These are phyloP conservation scores for Drosophila ustulata DNA, from an alignment of 2,888 invertebrate species.

Conservation along the genomic window DNA sequence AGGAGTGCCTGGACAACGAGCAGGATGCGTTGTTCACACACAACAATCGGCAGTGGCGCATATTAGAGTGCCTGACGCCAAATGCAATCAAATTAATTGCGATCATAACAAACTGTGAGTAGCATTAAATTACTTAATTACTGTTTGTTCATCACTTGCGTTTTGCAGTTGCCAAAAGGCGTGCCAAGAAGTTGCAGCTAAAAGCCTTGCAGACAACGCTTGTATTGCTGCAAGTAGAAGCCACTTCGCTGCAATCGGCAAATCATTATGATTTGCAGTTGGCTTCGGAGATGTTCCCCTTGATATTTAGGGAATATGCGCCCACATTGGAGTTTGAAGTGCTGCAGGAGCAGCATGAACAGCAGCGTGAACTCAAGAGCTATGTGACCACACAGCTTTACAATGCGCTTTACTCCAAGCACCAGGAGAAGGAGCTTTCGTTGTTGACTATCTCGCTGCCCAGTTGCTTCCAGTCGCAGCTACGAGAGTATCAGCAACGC, in stretches of 20 bases:
- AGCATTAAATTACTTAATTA: not conserved
- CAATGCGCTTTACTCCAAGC: constrained; percentile 68
- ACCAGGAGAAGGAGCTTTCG: constrained; percentile 20
- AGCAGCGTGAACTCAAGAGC: constrained; percentile 65
- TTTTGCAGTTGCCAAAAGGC: constrained; percentile 38
- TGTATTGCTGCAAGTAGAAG: constrained; percentile 21
- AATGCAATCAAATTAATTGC: constrained; percentile 13
- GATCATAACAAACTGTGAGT: constrained; percentile 39
- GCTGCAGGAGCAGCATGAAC: constrained; percentile 38
- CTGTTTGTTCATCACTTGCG: not conserved
- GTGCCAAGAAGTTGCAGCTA: constrained; percentile 50
- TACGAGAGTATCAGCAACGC: constrained; percentile 88
- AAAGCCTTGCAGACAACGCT: constrained; percentile 8
- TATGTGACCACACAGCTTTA: constrained; percentile 80
- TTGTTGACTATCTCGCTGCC: constrained; percentile 68
- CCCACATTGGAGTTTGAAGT: constrained; percentile 54
- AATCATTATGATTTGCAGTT: constrained; percentile 40
- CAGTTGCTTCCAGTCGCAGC: constrained; percentile 84
- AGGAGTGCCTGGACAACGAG: constrained; percentile 9
- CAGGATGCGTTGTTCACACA: constrained; percentile 15
- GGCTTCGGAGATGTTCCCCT: constrained; percentile 48
- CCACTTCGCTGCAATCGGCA: not conserved
- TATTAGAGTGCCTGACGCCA: constrained; percentile 17
- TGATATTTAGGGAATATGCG: constrained; percentile 59
- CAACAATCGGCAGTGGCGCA: constrained; percentile 34